Evolutionary conservation across 2,888 invertebrate species (phyloP), one percentile per base, ranked within the genome.

Genomic region (Resseliella maxima): DNA sequence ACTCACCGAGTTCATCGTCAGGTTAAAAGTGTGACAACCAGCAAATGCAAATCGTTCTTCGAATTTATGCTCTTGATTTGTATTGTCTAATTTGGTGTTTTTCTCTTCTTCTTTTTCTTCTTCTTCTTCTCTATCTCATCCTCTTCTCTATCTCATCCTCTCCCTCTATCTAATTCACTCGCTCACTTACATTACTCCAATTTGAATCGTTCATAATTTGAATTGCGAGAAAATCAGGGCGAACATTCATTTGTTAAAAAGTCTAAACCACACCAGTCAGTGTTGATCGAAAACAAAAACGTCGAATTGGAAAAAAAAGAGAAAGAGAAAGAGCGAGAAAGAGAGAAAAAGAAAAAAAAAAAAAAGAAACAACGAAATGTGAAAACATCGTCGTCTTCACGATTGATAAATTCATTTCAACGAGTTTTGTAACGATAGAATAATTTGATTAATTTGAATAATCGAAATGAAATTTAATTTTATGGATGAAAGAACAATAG

Each of bases 361-460:
- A 59, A 59, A 24, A 3, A 50, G 59, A n/a, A 15, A 59, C 2
- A 59, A 59, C 10, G 24, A 24, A 59, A 24, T n/a, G 59, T 3
- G 59, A 59, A 59, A 59, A n/a, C 41, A 41, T 41, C 24, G 5
- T 59, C 59, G 5, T 50, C 46, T 50, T 50, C 46, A 18, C 46
- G 3, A 24, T 59, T 24, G 59, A 59, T 59, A 24, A 59, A 59
- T 59, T 59, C 24, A 59, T 59, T 59, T 59, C 59, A 59, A 59
- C 59, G n/a, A 59, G 59, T 59, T 59, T 59, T n/a, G 41, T 10
- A 59, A 59, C 59, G n/a, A 59, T 24, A n/a, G 59, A n/a, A 24
- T 59, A 59, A 59, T 59, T 59, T 59, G 59, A 59, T 59, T 59
- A 59, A 59, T 59, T 59, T 59, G 59, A 59, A 59, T 59, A 59